Percentiles rank a stretch among this genome's conserved stretches.
These are phyloP conservation scores for Chelonus formosanus DNA, from an alignment of 2,888 invertebrate genomes.

Conservation along the genomic window DNA sequence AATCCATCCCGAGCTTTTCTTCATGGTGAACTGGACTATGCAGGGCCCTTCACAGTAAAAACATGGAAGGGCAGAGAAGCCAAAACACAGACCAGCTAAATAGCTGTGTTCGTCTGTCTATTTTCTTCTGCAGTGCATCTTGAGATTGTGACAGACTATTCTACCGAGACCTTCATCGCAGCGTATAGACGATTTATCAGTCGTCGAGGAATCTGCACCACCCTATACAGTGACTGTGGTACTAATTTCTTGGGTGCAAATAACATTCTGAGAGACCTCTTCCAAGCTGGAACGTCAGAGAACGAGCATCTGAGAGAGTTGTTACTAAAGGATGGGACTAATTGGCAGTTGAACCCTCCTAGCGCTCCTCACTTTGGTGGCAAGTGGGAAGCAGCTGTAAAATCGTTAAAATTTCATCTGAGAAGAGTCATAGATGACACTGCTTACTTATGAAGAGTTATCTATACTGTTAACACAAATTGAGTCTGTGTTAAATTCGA, in stretches of 20 bases:
- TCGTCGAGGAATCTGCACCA: constrained; percentile 35
- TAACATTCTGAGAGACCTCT: constrained; percentile 6
- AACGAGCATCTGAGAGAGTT: background rate
- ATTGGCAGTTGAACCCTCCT: constrained; percentile 48
- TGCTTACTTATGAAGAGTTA: too few relatives aligned
- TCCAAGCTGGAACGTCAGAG: background rate
- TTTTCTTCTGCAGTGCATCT: constrained; percentile 41
- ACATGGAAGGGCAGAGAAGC: constrained; percentile 26
- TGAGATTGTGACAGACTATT: constrained; percentile 40
- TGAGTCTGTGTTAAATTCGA: too few relatives aligned
- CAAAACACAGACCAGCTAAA: constrained; percentile 38
- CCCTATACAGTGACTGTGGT: background rate
- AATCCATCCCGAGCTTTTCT: constrained; percentile 27
- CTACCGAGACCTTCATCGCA: constrained; percentile 40
- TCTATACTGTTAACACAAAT: too few relatives aligned
- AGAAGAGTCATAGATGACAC: too few relatives aligned
- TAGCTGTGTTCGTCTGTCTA: constrained; percentile 43
- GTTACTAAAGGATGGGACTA: constrained; percentile 33
- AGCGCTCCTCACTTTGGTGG: constrained; percentile 49
- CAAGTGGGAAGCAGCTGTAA: constrained; percentile 49
- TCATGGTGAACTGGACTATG: constrained; percentile 37
- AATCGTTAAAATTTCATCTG: too few relatives aligned
- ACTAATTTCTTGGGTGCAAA: background rate
- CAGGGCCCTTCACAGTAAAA: constrained; percentile 33
- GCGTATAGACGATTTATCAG: constrained; percentile 40